These are phyloP conservation scores for Botia almorhae DNA, from an alignment of 2,797 vertebrate species.

Conservation along the genomic window DNA sequence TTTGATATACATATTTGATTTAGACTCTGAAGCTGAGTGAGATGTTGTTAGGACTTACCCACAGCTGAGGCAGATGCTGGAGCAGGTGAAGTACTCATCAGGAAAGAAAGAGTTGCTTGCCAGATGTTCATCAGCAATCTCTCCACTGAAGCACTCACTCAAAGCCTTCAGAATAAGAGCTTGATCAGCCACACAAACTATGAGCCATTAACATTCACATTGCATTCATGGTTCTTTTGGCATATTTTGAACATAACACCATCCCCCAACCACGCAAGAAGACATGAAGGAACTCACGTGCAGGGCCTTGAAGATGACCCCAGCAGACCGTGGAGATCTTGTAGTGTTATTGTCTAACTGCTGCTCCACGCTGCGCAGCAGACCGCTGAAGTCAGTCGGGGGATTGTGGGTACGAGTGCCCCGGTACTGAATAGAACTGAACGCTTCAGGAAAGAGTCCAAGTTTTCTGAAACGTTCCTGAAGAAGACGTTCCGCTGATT, in stretches of 20 bases:
- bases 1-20: neutral
- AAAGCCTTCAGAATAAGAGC: constrained; percentile 79
- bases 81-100: constrained; percentile 98
- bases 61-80: constrained; percentile 94
- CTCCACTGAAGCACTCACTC: constrained; percentile 96
- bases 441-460: constrained; percentile 93
- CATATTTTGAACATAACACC: neutral
- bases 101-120: constrained; percentile 96
- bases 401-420: constrained; percentile 98
- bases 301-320: constrained; percentile 94
- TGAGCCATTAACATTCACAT: neutral
- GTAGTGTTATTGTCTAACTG: constrained; percentile 97
- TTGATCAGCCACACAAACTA: constrained; percentile 9
- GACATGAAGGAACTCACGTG: constrained; percentile 77
- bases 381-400: constrained; percentile 95
- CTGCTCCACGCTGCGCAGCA: constrained; percentile 89
- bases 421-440: constrained; percentile 96
- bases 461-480: constrained; percentile 96
- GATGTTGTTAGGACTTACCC: constrained; percentile 80
- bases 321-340: constrained; percentile 91
- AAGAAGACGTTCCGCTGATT: constrained; percentile 92
- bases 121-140: constrained; percentile 94
- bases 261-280: neutral
- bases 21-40: neutral
- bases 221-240: neutral